phyloP scores from a whole-genome alignment of 2,113 vertebrate genomes.

The Mellivora capensis region DNA sequence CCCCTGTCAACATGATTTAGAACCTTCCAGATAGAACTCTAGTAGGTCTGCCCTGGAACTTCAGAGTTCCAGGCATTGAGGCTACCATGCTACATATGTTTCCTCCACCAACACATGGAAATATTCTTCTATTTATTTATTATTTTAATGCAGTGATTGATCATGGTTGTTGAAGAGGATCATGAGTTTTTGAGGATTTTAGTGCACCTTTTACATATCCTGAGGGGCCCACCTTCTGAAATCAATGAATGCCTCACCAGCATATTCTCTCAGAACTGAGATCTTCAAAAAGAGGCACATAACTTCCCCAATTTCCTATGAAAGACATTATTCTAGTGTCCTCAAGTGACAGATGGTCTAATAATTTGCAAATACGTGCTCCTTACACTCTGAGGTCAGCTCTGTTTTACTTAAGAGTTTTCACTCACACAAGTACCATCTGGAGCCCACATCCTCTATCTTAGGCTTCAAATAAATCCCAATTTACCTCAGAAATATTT shows the following conservation, averaged over 20 bases:
- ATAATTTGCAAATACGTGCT: conserved; percentile 58
- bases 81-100: neutral
- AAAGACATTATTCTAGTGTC: conserved; percentile 60
- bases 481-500: conserved; percentile 66
- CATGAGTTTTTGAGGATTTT: neutral
- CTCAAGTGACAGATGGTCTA: conserved; percentile 59
- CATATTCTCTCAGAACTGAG: conserved; percentile 12
- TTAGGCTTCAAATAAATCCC: conserved; percentile 63
- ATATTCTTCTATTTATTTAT: conserved; percentile 23
- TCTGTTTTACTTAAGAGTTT: conserved; percentile 46
- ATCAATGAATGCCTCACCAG: neutral
- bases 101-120: conserved; percentile 38
- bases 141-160: conserved; percentile 31
- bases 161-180: conserved; percentile 14
- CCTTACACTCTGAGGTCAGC: conserved; percentile 58
- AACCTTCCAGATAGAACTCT: neutral
- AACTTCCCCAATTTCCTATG: conserved; percentile 35
- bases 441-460: conserved; percentile 67
- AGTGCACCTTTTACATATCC: conserved; percentile 34
- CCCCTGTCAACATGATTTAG: neutral
- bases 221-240: conserved; percentile 21
- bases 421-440: conserved; percentile 59
- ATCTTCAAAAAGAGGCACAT: conserved; percentile 38
- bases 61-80: neutral
- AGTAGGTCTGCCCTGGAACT: neutral